Conservation (phyloP, 2,888 invertebrate species). For the Synanthedon myopaeformis region DNA sequence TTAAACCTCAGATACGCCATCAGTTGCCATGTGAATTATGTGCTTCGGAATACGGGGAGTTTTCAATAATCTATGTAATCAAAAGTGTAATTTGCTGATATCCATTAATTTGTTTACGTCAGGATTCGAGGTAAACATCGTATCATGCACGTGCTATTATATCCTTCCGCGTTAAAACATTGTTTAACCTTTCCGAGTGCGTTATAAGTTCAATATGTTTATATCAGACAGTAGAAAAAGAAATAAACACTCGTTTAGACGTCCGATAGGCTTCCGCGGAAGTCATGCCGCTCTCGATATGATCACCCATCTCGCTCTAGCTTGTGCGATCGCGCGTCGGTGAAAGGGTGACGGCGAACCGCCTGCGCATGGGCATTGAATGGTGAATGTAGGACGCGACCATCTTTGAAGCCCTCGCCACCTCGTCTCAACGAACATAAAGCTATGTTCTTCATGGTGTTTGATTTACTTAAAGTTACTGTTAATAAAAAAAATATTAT, state of each 20-base stretch:
- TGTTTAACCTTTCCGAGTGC: background rate
- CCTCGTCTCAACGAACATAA: constrained; percentile 50
- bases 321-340: constrained; percentile 14
- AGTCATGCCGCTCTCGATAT: constrained; percentile 27
- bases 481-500: no score
- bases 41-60: no score
- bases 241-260: background rate
- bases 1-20: no score
- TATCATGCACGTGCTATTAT: background rate
- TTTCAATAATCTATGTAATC: background rate
- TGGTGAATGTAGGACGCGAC: constrained; percentile 68
- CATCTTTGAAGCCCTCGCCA: constrained; percentile 61
- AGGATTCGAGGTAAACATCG: background rate
- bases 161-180: background rate
- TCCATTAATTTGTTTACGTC: background rate
- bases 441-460: constrained; percentile 25
- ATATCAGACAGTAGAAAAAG: background rate
- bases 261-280: constrained; percentile 35
- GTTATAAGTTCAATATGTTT: background rate
- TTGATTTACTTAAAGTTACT: background rate
- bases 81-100: background rate
- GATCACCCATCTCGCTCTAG: constrained; percentile 17
- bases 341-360: constrained; percentile 38
- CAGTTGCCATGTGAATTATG: no score
- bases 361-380: constrained; percentile 52